Conservation (phyloP, 2,888 invertebrate genomes). For the Hetaerina titia region DNA sequence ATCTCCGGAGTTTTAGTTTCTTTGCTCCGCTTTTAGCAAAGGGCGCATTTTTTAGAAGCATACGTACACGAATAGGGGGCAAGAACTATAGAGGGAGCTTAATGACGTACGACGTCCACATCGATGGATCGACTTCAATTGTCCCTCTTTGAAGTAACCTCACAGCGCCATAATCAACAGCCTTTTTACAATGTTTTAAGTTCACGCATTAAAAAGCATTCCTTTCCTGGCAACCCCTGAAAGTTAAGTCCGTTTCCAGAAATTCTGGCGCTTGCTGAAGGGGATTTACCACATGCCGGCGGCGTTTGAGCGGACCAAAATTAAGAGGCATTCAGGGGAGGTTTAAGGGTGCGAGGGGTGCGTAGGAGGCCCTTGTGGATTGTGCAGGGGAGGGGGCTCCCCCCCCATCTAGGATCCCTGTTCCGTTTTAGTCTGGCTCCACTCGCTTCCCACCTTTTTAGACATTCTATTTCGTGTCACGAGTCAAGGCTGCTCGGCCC, state of each 20-base stretch:
- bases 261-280: not conserved
- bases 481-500: not conserved
- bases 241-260: not conserved
- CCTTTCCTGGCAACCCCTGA: not conserved
- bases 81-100: no score
- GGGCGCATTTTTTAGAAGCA: no score
- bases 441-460: not conserved
- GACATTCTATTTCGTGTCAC: not conserved
- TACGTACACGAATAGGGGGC: no score
- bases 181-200: no score
- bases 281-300: not conserved
- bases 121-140: no score
- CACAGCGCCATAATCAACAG: no score
- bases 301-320: not conserved
- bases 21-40: no score
- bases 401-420: not conserved
- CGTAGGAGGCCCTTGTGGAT: not conserved
- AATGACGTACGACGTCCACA: no score
- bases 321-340: not conserved
- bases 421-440: not conserved
- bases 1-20: no score
- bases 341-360: not conserved
- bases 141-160: no score
- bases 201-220: not conserved
- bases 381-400: not conserved